A percentile compares a stretch with the other conserved stretches of the same genome.
Evolutionary conservation across 1,140 invertebrate species (phyloP).

Genomic region (Neuroterus valhalla): DNA sequence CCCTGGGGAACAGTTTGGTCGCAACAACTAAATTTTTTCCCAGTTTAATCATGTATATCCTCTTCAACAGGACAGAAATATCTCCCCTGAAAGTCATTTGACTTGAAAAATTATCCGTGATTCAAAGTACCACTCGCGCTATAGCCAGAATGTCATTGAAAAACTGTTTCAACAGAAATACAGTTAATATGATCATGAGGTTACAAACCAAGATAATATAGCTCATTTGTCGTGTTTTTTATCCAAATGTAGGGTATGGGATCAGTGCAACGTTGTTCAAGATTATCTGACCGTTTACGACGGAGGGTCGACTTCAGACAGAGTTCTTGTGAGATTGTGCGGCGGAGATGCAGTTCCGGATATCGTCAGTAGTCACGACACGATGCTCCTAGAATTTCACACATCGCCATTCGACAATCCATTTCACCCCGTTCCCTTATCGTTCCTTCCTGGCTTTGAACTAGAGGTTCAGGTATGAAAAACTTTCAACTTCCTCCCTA

Average conservation of each 20-base stretch:
- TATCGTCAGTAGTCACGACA: constrained; percentile 85
- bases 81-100: no score
- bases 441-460: constrained; percentile 87
- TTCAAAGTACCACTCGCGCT: no score
- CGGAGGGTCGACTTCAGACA: constrained; percentile 82
- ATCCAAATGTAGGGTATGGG: constrained; percentile 80
- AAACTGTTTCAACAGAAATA: no score
- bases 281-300: constrained; percentile 90
- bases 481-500: constrained; percentile 15
- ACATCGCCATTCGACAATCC: constrained; percentile 88
- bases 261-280: constrained; percentile 87
- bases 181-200: no score
- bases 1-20: no score
- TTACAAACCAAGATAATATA: background rate
- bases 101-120: no score
- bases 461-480: constrained; percentile 83
- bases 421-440: constrained; percentile 85
- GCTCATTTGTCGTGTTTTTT: background rate
- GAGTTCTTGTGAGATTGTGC: constrained; percentile 85
- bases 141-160: no score
- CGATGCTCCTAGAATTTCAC: constrained; percentile 88
- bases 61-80: no score
- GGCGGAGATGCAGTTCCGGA: constrained; percentile 89
- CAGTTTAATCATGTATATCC: no score
- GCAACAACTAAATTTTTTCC: no score